Evolutionary conservation across 2,113 vertebrate species (phyloP), one percentile per base, ranked within the genome.

Genomic region (Megaleporinus macrocephalus): DNA sequence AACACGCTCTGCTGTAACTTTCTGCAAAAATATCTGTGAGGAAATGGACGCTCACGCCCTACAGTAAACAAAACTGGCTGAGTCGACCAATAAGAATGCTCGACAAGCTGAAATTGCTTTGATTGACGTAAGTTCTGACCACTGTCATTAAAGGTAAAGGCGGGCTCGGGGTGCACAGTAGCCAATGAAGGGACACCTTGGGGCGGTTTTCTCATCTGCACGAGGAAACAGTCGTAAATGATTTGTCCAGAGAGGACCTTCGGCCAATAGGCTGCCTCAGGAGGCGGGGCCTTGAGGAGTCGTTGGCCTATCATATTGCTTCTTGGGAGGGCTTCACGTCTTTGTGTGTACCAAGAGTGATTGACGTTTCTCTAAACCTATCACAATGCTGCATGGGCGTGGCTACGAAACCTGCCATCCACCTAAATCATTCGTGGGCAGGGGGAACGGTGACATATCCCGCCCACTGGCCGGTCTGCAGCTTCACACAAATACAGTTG

Each of bases 381-480:
- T 94, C 30, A 0, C 0, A 9, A 4, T 15, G 0, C 3, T 22
- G 0, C 0, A 7, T 7, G 29, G 93, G 88, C 85, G 90, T 85
- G 81, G 59, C 4, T 4, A 36, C 0, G 3, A 0, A 1, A n/a
- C 29, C 29, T 0, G 0, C 2, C 2, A 47, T 66, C 90, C 91
- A 93, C 82, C 89, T 76, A 87, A 86, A 89, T 24, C n/a, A 59
- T 10, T n/a, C 27, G 9, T 26, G 84, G 95, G 93, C 91, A 92
- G 90, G 92, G 82, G 44, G 88, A 91, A 88, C 86, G 55, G 86
- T 83, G 91, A 87, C 91, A 93, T 87, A 93, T 91, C 89, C 93
- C 94, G 91, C 93, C 94, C 85, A 89, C 89, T 94, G 93, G 93
- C 93, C 93, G 94, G 94, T 94, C 92, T 94, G 92, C 91, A 91